phyloP scores from a whole-genome alignment of 2,888 invertebrate species.

The Galeruca laticollis region DNA sequence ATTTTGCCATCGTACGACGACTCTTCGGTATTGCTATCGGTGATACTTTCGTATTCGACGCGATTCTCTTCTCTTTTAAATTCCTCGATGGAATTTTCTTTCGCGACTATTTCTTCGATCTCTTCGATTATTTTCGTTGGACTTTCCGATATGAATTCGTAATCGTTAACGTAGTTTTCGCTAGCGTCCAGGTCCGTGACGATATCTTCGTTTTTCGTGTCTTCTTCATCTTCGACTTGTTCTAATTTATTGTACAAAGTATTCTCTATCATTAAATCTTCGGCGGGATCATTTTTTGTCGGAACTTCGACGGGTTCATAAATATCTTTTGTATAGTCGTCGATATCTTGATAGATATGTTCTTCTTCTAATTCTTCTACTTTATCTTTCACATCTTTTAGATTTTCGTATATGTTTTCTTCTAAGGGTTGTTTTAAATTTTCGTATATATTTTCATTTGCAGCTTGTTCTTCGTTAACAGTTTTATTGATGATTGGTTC shows the following conservation, averaged over 20 bases:
- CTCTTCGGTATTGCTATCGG: conserved; percentile 30
- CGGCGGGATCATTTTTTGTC: conserved; percentile 37
- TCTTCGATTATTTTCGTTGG: conserved; percentile 11
- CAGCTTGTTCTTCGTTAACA: conserved; percentile 34
- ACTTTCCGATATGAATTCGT: conserved; percentile 13
- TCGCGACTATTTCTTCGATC: conserved; percentile 16
- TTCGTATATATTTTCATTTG: conserved; percentile 54
- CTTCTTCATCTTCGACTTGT: conserved; percentile 7
- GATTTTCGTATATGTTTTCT: conserved; percentile 55
- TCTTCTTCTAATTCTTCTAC: conserved; percentile 44
- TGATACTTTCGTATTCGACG: conserved; percentile 16
- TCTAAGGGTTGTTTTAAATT: conserved; percentile 45
- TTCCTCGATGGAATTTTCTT: conserved; percentile 17
- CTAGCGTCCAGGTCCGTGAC: conserved; percentile 32
- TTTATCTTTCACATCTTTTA: conserved; percentile 37
- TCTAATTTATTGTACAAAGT: conserved; percentile 31
- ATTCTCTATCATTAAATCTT: conserved; percentile 43
- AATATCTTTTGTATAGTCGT: conserved; percentile 43
- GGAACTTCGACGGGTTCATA: conserved; percentile 45
- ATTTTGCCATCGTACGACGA: conserved; percentile 32
- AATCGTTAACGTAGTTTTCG: conserved; percentile 22
- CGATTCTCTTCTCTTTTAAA: conserved; percentile 9
- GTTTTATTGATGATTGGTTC: conserved; percentile 19
- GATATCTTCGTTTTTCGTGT: conserved; percentile 13
- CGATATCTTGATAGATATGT: conserved; percentile 55